Percentiles rank a stretch among this genome's conserved stretches.
Evolutionary conservation across 1,140 invertebrate species (phyloP).

Genomic region (Cryptotermes secundus): DNA sequence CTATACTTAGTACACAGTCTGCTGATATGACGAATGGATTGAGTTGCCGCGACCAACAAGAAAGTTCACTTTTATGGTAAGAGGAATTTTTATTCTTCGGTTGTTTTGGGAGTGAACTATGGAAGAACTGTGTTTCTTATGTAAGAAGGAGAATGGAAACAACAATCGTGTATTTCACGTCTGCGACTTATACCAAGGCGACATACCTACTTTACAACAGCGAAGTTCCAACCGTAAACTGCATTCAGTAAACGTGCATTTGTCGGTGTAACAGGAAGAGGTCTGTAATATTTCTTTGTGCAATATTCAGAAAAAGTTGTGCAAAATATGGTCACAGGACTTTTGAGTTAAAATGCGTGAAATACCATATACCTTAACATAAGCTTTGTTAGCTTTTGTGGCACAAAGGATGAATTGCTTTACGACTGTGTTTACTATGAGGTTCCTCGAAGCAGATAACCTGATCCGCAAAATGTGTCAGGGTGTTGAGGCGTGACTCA

Average conservation of each 20-base stretch:
- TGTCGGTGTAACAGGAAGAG: neutral
- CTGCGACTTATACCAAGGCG: neutral
- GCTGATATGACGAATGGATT: neutral
- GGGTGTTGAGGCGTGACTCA: no score
- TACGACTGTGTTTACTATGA: neutral
- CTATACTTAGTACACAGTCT: neutral
- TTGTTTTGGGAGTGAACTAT: neutral
- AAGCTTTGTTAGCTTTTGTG: neutral
- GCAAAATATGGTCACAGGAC: neutral
- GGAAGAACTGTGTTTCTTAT: neutral
- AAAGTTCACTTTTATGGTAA: neutral
- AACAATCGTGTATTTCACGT: neutral
- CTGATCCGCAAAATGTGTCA: no score
- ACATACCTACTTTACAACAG: neutral
- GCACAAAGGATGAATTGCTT: neutral
- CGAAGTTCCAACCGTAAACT: neutral
- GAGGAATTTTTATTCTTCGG: neutral
- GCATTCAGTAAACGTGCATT: neutral
- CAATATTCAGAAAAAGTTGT: neutral
- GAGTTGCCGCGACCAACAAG: neutral
- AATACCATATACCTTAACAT: conserved; percentile 4
- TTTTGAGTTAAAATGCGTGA: neutral
- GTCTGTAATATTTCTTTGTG: neutral
- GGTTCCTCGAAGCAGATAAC: no score
- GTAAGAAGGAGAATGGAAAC: neutral